Conservation (phyloP, 2,113 vertebrate genomes). For the Toxotes jaculatrix region DNA sequence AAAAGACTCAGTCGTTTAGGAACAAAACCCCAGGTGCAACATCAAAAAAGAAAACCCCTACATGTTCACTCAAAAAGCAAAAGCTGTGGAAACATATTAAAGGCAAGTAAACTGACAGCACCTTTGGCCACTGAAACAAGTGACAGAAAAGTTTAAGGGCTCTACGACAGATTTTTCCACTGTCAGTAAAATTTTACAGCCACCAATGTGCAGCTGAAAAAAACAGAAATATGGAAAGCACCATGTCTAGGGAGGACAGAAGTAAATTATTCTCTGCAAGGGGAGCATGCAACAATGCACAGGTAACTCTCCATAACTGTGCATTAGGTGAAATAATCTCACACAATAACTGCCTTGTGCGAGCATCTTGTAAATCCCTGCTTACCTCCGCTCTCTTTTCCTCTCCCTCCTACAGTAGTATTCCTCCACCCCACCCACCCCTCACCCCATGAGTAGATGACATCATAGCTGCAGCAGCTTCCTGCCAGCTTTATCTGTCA, state of each 20-base stretch:
- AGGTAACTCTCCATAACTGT: not conserved
- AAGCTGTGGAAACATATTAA: not conserved
- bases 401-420: constrained; percentile 44
- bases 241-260: not conserved
- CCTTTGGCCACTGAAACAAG: not conserved
- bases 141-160: not conserved
- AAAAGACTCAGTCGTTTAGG: not conserved
- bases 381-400: constrained; percentile 36
- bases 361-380: constrained; percentile 31
- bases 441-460: constrained; percentile 69
- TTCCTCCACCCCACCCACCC: constrained; percentile 59
- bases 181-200: not conserved
- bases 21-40: not conserved
- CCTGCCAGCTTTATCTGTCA: constrained; percentile 67
- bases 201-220: not conserved
- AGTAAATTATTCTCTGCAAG: not conserved
- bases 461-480: constrained; percentile 85
- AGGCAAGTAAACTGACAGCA: not conserved
- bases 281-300: not conserved
- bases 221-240: not conserved
- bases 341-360: constrained; percentile 9
- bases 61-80: not conserved
- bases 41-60: not conserved
- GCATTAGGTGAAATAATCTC: constrained; percentile 20
- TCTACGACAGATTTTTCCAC: not conserved